Percentiles rank a stretch among this genome's conserved stretches.
Conservation (phyloP, 2,797 vertebrate species). For the Ctenosaura bakeri region DNA sequence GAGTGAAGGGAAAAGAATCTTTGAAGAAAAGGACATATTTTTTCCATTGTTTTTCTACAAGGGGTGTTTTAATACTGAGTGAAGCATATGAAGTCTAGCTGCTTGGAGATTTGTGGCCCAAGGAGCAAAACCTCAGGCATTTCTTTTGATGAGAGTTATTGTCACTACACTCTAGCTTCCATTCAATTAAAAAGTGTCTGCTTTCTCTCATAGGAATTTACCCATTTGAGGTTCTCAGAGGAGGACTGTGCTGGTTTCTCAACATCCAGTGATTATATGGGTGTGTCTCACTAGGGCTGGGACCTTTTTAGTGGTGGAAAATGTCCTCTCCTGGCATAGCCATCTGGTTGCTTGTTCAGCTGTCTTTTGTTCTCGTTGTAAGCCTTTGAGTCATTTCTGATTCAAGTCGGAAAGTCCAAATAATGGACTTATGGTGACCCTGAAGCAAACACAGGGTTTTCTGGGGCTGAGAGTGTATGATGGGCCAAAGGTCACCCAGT, state of each 20-base stretch:
- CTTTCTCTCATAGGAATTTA: not conserved
- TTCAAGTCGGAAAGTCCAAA: too few species aligned
- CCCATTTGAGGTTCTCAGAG: not conserved
- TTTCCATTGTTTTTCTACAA: not conserved
- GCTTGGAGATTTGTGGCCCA: not conserved
- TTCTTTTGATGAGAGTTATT: not conserved
- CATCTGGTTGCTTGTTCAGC: not conserved
- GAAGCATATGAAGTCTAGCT: not conserved
- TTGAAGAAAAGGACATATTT: not conserved
- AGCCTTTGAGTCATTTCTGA: too few species aligned
- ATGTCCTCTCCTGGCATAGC: not conserved
- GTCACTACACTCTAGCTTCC: not conserved
- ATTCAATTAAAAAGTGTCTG: not conserved
- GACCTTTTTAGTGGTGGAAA: not conserved
- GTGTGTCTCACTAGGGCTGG: not conserved
- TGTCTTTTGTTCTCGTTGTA: not conserved
- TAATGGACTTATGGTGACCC: too few species aligned
- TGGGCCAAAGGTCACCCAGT: too few species aligned
- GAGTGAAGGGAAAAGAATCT: not conserved
- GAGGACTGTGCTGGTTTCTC: not conserved
- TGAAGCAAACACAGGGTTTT: too few species aligned
- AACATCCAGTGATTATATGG: not conserved
- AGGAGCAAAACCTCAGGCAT: not conserved
- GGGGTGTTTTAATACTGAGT: not conserved
- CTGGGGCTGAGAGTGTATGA: too few species aligned